Conservation (phyloP, 1,140 invertebrate genomes). For the Maniola jurtina region DNA sequence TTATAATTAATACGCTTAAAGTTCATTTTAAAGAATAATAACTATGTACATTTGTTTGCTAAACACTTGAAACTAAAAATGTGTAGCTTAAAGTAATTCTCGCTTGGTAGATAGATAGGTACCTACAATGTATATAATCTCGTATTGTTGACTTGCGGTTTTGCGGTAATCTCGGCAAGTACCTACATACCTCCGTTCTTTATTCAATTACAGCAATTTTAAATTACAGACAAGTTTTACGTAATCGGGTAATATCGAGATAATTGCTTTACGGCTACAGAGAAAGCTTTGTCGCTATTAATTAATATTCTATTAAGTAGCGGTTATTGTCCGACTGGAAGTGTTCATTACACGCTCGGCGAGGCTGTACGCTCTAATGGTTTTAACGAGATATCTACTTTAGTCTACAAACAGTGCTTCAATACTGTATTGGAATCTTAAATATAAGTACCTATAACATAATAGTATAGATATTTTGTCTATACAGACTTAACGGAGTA, state of each 20-base stretch:
- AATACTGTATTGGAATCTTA: slow-evolving; percentile 24
- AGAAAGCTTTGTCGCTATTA: slow-evolving; percentile 62
- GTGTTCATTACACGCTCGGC: slow-evolving; percentile 71
- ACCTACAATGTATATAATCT: neutral
- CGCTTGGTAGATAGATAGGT: too few species aligned
- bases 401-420: slow-evolving; percentile 45
- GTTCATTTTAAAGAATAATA: too few species aligned
- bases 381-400: slow-evolving; percentile 60
- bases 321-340: slow-evolving; percentile 70
- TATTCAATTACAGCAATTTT: slow-evolving; percentile 13
- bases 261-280: slow-evolving; percentile 54
- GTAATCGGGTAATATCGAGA: slow-evolving; percentile 39
- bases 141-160: neutral
- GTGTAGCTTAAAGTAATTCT: too few species aligned
- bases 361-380: slow-evolving; percentile 60
- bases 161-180: neutral
- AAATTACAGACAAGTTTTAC: slow-evolving; percentile 33
- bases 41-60: too few species aligned
- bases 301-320: slow-evolving; percentile 62
- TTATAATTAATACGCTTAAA: too few species aligned
- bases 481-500: neutral
- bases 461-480: too few species aligned
- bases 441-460: neutral
- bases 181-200: neutral
- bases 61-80: too few species aligned